Base-by-base conservation (phyloP, 2,113 vertebrate species). In the Apeltes quadracus region DNA sequence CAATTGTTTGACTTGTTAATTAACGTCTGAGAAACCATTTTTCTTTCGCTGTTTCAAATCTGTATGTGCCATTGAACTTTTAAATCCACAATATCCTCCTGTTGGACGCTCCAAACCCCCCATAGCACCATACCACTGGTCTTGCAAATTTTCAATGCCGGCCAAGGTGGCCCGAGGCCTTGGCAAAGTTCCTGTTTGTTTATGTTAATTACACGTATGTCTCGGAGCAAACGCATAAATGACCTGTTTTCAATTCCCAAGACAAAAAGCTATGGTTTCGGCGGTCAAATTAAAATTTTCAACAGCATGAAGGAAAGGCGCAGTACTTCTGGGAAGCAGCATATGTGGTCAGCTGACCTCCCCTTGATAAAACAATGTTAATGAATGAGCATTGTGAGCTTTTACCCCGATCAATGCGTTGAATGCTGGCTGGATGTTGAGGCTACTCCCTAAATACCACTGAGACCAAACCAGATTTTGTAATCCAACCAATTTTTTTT, bases 401-500 rank as follows among this genome's bases (percentile, higher is more conserved):
- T 75, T 81, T 72, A 61, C 38, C 44, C 11, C 6, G 32, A 34
- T 34, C 32, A 34, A 34, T 34, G 32, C 32, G 32, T 34, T 54
- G 41, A 44, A 61, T 39, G 16, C 20, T 82, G 70, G 67, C 77
- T 27, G 10, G 14, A 44, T 69, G 23, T 68, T 67, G 39, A 51
- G 18, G 11, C 64, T 58, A 51, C 44, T 84, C 69, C 72, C 59
- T 39, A 2, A 58, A 18, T 57, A 76, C 73, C 71, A 41, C 63
- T 41, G 59, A 77, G 4, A 51, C 22, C 10, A 51, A 73, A 32
- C 61, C 62, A 27, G 68, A 69, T 73, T 78, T 62, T 69, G 70
- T 46, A 69, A 80, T 79, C 57, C 68, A 58, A 79, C 77, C 69
- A 72, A 53, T 83, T 75, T 22, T 29, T 79, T 64, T 81, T 87